Base-by-base conservation (phyloP, 2,888 invertebrate genomes). In the Sthenelais limicola region DNA sequence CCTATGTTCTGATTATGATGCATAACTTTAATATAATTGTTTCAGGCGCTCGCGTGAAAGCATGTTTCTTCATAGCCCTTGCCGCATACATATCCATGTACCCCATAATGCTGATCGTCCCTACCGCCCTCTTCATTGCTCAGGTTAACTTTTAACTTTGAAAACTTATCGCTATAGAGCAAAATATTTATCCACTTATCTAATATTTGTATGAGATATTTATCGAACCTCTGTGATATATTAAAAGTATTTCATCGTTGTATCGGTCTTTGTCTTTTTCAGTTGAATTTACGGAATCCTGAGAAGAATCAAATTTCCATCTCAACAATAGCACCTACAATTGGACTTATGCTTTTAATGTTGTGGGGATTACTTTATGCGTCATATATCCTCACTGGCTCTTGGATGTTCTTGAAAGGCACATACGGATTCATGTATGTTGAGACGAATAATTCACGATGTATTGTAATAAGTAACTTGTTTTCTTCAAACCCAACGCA, bases 371-470 rank as follows among this genome's bases (percentile, higher is more conserved):
- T 94, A 3, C 88, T 93, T 78, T 91, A 89, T 75, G 80, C 90
- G 24, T 93, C 93, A 5, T 92, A 91, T 90, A 88, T 90, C 88
- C 88, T 89, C 91, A 79, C 91, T 68, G 85, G 84, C 15, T 87
- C 86, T 18, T 89, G 88, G 88, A 82, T 84, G 52, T 90, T 90
- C 79, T 75, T 90, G 18, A 80, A 92, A 81, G 92, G 93, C 54
- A 94, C 94, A 0, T 92, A 93, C 88, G 94, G 94, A 73, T 94
- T 94, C 84, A 93, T 94, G 94, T 94, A 89, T 91, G 93, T 90
- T 30, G 9, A 9, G 18, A n/a, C n/a, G n/a, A n/a, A n/a, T n/a
- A n/a, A n/a, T n/a, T n/a, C n/a, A n/a, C n/a, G n/a, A n/a, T n/a
- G n/a, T n/a, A n/a, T n/a, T n/a, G n/a, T n/a, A 43, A 43, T 18